Percentiles rank a stretch among this genome's conserved stretches.
These are phyloP conservation scores for Triplophysa siluroides DNA, from an alignment of 2,113 vertebrate genomes.

Conservation along the genomic window DNA sequence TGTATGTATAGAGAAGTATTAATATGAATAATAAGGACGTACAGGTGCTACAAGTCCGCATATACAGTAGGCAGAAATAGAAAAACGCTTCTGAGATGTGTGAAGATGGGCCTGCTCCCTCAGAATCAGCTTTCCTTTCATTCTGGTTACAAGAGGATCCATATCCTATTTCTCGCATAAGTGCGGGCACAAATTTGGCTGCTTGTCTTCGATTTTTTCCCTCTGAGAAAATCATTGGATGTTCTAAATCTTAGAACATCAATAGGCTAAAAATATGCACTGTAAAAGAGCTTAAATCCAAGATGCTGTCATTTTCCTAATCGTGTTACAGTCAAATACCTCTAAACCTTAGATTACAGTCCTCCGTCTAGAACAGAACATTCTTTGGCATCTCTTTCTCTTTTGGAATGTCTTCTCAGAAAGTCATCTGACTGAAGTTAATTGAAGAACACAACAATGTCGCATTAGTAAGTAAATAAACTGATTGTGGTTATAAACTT, in stretches of 20 bases:
- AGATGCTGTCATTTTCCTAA: not conserved
- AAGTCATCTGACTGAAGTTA: not conserved
- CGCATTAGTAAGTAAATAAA: not conserved
- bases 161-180: slow-evolving; percentile 13
- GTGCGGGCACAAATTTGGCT: not conserved
- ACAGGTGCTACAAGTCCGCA: not conserved
- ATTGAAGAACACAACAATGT: not conserved
- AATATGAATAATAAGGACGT: not conserved
- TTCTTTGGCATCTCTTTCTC: not conserved
- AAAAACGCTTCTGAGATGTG: not conserved
- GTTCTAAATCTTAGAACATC: slow-evolving; percentile 3
- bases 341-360: not conserved
- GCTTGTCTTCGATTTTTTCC: not conserved
- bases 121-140: not conserved
- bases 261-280: slow-evolving; percentile 8
- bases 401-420: not conserved
- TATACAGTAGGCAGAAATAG: not conserved
- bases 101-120: not conserved
- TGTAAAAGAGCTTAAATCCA: slow-evolving; percentile 21
- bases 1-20: not conserved
- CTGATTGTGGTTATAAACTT: not conserved
- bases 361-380: not conserved
- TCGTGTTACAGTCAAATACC: slow-evolving; percentile 2
- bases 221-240: slow-evolving; percentile 11
- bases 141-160: slow-evolving; percentile 7